Conservation (phyloP, 2,888 invertebrate species). For the Coecobrya sp. region DNA sequence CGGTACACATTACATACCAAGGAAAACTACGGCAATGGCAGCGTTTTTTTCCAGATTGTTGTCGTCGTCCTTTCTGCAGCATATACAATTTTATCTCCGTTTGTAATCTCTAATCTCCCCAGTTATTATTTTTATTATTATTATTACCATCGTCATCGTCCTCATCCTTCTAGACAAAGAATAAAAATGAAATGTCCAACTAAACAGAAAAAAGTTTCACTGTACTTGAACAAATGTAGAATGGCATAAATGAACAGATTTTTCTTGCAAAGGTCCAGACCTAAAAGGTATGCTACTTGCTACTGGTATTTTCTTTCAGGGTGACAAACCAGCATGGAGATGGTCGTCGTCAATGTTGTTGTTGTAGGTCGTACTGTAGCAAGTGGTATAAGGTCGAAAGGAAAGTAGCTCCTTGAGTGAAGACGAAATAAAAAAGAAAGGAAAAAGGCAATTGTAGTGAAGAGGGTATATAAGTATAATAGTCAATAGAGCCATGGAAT, state of each 20-base stretch:
- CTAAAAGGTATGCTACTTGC: background rate
- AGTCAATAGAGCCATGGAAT: background rate
- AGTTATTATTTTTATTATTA: background rate
- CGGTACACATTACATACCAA: background rate
- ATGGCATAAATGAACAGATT: background rate
- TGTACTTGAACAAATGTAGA: background rate
- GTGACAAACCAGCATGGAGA: background rate
- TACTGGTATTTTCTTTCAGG: background rate
- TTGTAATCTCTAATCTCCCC: slow-evolving; percentile 25
- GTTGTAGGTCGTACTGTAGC: slow-evolving; percentile 7
- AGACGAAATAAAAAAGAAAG: background rate
- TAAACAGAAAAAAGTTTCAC: no score
- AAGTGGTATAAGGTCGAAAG: background rate
- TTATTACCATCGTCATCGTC: background rate
- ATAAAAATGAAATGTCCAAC: background rate
- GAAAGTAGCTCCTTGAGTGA: background rate
- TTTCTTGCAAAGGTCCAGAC: background rate
- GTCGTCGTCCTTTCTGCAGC: background rate
- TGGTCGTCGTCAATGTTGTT: no score
- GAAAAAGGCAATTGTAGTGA: background rate
- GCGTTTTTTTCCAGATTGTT: background rate
- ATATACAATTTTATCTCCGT: background rate
- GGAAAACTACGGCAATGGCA: background rate
- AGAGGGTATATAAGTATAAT: background rate
- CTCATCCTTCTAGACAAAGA: no score